phyloP scores from a whole-genome alignment of 2,888 invertebrate species.

The Lamproptera curius region DNA sequence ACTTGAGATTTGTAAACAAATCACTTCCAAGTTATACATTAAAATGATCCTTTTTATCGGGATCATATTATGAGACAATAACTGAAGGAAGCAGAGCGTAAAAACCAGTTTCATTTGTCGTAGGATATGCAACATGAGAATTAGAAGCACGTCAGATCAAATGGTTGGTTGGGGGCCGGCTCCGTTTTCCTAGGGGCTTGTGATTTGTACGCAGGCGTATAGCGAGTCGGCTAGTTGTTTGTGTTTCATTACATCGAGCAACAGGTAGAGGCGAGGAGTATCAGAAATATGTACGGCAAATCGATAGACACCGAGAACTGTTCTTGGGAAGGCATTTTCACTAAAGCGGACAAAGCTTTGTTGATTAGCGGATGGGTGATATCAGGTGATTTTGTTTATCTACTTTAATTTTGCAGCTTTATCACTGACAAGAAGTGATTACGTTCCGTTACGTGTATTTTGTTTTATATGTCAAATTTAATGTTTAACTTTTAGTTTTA shows the following conservation, averaged over 20 bases:
- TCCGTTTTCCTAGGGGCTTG: conserved; percentile 11
- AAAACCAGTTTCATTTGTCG: conserved; percentile 36
- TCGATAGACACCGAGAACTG: conserved; percentile 10
- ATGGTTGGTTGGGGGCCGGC: conserved; percentile 12
- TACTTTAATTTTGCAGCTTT: no score
- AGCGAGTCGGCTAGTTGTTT: background rate
- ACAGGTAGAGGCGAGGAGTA: conserved; percentile 8
- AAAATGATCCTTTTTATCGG: background rate
- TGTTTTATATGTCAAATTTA: background rate
- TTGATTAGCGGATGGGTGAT: conserved; percentile 18
- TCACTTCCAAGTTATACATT: background rate
- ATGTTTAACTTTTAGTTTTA: background rate
- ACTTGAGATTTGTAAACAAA: no score
- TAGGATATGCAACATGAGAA: conserved; percentile 38
- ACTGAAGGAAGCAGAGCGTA: conserved; percentile 44
- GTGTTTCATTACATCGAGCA: conserved; percentile 11
- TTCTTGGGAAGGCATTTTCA: conserved; percentile 18
- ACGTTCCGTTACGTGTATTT: conserved; percentile 2
- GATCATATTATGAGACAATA: conserved; percentile 27
- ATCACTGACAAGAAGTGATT: background rate
- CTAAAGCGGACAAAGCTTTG: conserved; percentile 5
- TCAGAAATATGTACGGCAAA: conserved; percentile 16
- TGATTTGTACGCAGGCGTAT: conserved; percentile 17
- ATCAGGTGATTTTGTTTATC: conserved; percentile 8
- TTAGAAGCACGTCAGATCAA: conserved; percentile 9